Percentiles rank a stretch among this genome's conserved stretches.
phyloP scores from a whole-genome alignment of 2,113 vertebrate species.

The Eudyptes chrysolophus region DNA sequence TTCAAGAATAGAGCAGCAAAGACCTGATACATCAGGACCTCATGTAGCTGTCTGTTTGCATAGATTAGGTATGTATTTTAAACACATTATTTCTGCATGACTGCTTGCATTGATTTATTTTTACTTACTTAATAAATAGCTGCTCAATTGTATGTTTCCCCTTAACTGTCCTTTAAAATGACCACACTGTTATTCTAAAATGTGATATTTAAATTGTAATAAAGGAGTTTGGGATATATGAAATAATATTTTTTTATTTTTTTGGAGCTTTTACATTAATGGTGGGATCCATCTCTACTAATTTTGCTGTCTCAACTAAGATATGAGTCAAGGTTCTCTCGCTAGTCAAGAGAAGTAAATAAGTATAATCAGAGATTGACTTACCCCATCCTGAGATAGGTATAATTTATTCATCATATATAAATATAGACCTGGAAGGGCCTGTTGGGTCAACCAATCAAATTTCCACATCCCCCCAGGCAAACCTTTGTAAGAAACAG shows the following conservation, averaged over 20 bases:
- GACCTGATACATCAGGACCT: neutral
- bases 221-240: neutral
- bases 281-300: neutral
- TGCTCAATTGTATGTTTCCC: neutral
- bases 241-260: neutral
- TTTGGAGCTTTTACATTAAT: neutral
- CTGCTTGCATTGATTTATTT: neutral
- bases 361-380: neutral
- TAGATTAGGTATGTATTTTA: neutral
- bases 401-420: neutral
- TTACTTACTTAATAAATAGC: neutral
- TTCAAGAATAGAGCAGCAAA: neutral
- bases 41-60: neutral
- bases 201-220: neutral
- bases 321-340: neutral
- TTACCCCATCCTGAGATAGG: neutral
- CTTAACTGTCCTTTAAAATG: neutral
- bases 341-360: neutral
- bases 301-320: neutral
- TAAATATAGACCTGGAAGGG: neutral
- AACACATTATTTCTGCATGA: neutral
- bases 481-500: neutral
- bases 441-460: neutral
- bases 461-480: neutral
- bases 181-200: neutral